A percentile compares a stretch with the other conserved stretches of the same genome.
These are phyloP conservation scores for Microdon myrmicae DNA, from an alignment of 2,888 invertebrate species.

Conservation along the genomic window DNA sequence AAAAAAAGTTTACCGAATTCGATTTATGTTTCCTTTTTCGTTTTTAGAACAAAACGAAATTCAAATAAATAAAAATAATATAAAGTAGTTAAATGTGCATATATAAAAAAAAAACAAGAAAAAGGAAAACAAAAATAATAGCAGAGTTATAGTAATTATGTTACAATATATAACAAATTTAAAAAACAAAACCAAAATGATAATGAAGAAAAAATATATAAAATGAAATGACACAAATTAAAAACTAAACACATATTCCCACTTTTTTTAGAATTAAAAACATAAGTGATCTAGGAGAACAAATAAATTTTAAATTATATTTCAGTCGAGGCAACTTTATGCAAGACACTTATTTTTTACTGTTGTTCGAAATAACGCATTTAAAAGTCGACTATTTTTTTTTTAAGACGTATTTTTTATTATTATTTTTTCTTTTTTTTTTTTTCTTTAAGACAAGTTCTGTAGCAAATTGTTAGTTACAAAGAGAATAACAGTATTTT, in stretches of 20 bases:
- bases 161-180: slow-evolving; percentile 21
- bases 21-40: slow-evolving; percentile 40
- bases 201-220: slow-evolving; percentile 23
- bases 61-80: slow-evolving; percentile 39
- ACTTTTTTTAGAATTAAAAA: slow-evolving; percentile 42
- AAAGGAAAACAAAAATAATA: slow-evolving; percentile 27
- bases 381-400: too few species aligned
- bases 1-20: slow-evolving; percentile 12
- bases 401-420: too few species aligned
- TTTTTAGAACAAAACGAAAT: slow-evolving; percentile 37
- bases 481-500: slow-evolving; percentile 30
- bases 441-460: too few species aligned
- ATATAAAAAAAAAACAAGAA: slow-evolving; percentile 33
- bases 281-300: slow-evolving; percentile 38
- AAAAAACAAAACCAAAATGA: slow-evolving; percentile 41
- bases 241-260: slow-evolving; percentile 42
- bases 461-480: slow-evolving; percentile 19
- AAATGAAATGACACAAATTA: slow-evolving; percentile 18
- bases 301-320: slow-evolving; percentile 41
- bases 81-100: slow-evolving; percentile 45
- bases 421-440: too few species aligned
- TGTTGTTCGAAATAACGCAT: slow-evolving; percentile 45
- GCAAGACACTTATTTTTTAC: too few species aligned
- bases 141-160: slow-evolving; percentile 13
- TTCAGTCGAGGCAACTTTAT: slow-evolving; percentile 31